phyloP scores from a whole-genome alignment of 1,140 invertebrate genomes.

The Protaetia brevitarsis region DNA sequence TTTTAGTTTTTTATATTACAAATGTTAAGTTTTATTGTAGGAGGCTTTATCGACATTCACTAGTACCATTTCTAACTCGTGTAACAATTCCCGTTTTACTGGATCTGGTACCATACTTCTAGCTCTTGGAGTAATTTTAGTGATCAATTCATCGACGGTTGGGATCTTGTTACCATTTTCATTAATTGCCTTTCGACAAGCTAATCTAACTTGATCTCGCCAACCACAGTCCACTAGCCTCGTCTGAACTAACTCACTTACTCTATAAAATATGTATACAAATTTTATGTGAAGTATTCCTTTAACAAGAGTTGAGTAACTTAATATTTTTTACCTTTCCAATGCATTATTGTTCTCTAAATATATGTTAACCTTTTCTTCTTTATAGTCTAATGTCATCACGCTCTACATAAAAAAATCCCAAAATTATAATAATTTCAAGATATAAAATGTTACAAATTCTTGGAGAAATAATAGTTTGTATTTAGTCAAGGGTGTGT shows the following conservation, averaged over 20 bases:
- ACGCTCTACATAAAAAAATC: too few species aligned
- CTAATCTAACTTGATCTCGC: slow-evolving; percentile 80
- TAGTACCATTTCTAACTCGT: slow-evolving; percentile 70
- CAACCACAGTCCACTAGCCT: slow-evolving; percentile 86
- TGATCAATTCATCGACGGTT: slow-evolving; percentile 76
- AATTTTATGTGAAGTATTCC: slow-evolving; percentile 22
- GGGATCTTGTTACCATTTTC: slow-evolving; percentile 72
- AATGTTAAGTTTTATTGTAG: slow-evolving; percentile 38
- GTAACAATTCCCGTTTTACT: slow-evolving; percentile 84
- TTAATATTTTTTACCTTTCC: too few species aligned
- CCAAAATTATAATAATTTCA: too few species aligned
- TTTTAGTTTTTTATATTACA: neutral
- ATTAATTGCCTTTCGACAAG: slow-evolving; percentile 78
- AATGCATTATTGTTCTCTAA: too few species aligned
- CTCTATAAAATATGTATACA: slow-evolving; percentile 53
- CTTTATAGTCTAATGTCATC: too few species aligned
- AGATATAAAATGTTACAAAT: too few species aligned
- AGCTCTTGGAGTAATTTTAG: slow-evolving; percentile 77
- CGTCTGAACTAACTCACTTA: slow-evolving; percentile 77
- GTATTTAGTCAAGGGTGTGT: too few species aligned
- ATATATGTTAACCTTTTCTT: too few species aligned
- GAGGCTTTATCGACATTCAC: slow-evolving; percentile 43
- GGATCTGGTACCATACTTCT: slow-evolving; percentile 80
- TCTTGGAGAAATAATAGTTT: too few species aligned
- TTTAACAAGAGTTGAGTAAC: too few species aligned